Evolutionary conservation across 92 coral and sea anemone species (phyloP).

Genomic region (Micromussa lordhowensis): DNA sequence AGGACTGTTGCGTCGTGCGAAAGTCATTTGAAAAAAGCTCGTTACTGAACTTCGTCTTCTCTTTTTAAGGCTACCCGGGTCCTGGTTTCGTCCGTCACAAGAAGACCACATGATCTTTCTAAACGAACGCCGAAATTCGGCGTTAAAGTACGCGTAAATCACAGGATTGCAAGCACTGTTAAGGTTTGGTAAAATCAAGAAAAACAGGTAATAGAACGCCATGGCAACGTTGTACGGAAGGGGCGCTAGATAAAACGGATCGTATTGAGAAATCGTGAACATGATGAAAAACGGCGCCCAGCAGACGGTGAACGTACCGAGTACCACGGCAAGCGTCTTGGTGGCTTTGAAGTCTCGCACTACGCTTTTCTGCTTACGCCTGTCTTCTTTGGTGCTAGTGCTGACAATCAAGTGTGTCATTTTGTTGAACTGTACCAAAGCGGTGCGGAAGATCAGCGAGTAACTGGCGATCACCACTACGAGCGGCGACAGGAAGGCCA

Average conservation of each 20-base stretch:
- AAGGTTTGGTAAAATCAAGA: slow-evolving; percentile 77
- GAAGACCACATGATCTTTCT: slow-evolving; percentile 72
- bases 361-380: slow-evolving; percentile 59
- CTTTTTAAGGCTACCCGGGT: slow-evolving; percentile 2
- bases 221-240: slow-evolving; percentile 40
- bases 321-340: slow-evolving; percentile 88
- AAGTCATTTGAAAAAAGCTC: slow-evolving; percentile 48
- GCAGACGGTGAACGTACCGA: slow-evolving; percentile 91
- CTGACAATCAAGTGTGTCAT: slow-evolving; percentile 63
- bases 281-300: slow-evolving; percentile 95
- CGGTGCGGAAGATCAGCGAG: slow-evolving; percentile 80
- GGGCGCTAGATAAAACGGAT: background rate
- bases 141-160: slow-evolving; percentile 95
- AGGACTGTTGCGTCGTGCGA: slow-evolving; percentile 39
- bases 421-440: slow-evolving; percentile 90
- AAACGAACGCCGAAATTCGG: slow-evolving; percentile 88
- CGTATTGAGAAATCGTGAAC: slow-evolving; percentile 77
- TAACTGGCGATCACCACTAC: slow-evolving; percentile 79
- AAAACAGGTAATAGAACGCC: slow-evolving; percentile 45
- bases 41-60: slow-evolving; percentile 64
- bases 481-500: slow-evolving; percentile 87
- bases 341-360: slow-evolving; percentile 94
- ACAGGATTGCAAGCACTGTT: slow-evolving; percentile 96
- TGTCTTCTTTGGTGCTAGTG: slow-evolving; percentile 63
- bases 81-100: slow-evolving; percentile 6